Evolutionary conservation across 1,140 invertebrate species (phyloP).

Genomic region (Epicauta chinensis): DNA sequence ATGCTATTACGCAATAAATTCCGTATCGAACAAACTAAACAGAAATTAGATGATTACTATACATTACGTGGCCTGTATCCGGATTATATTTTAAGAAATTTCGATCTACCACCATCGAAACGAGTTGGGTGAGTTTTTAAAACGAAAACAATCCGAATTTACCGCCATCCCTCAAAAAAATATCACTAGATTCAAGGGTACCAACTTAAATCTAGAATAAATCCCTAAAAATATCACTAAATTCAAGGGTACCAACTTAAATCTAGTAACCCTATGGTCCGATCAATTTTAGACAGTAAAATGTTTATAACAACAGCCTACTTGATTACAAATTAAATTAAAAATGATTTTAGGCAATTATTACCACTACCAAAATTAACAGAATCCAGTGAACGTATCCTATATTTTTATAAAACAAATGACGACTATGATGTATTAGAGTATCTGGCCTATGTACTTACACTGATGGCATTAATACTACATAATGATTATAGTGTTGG

Average conservation of each 20-base stretch:
- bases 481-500: not conserved
- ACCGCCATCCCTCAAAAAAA: too few relatives aligned
- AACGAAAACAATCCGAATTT: too few relatives aligned
- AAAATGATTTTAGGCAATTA: not conserved
- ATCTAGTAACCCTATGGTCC: too few relatives aligned
- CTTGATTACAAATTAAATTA: too few relatives aligned
- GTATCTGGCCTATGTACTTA: not conserved
- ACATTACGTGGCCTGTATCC: not conserved
- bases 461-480: not conserved
- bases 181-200: too few relatives aligned
- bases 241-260: too few relatives aligned
- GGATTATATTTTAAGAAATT: not conserved
- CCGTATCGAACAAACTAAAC: slow-evolving; percentile 1
- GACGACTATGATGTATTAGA: not conserved
- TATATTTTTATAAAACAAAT: not conserved
- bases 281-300: too few relatives aligned
- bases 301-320: too few relatives aligned
- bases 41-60: not conserved
- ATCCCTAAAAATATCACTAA: too few relatives aligned
- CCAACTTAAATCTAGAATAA: too few relatives aligned
- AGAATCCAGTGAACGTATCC: not conserved
- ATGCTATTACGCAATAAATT: not conserved
- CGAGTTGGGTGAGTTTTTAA: not conserved
- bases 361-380: slow-evolving; percentile 1
- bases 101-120: not conserved